Evolutionary conservation across 2,888 invertebrate species (phyloP), one percentile per base, ranked within the genome.

Genomic region (Ditylenchus weischeri): DNA sequence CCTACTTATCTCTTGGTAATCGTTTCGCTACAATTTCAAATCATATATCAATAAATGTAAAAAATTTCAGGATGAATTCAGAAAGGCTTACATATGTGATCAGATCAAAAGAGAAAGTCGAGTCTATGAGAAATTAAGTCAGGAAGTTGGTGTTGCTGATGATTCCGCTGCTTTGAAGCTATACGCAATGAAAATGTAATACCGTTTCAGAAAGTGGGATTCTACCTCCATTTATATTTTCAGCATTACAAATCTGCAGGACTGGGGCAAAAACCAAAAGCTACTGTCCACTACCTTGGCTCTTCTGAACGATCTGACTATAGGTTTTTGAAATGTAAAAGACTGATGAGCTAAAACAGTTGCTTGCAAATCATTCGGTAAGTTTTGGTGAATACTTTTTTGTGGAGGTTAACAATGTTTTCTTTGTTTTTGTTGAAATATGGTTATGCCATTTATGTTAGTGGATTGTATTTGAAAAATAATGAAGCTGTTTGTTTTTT

Each of bases 281-380:
- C 92, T 96, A 67, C 92, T 95, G 76, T 90, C 90, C 29, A 92
- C 92, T 85, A 96, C 96, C 0, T 87, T 98, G 61, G 90, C 91
- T 73, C 86, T 98, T 68, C 87, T 98, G 48, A 93, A 91, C 83
- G 96, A 98, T 84, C 87, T 98, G 58, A 94, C 94, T 54, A 90
- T 93, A 35, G 96, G 96, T 19, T 96, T 95, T 86, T 91, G 92
- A 79, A 94, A 93, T 98, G 76, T 93, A 96, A 77, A 93, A 94
- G 83, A 86, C 98, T 70, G 94, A 95, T 58, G 95, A 96, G 85
- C 93, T 96, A 61, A 94, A 95, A 86, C 93, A 95, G 83, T 91
- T 98, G 90, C 87, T 98, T 76, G 93, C 92, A 77, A 93, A 94
- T 86, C 96, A 98, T 84, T 95, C 94, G 79, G 91, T 91, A 84